Evolutionary conservation across 1,140 invertebrate genomes (phyloP), one percentile per base, ranked within the genome.

Genomic region (Aphelenchoides avenae): DNA sequence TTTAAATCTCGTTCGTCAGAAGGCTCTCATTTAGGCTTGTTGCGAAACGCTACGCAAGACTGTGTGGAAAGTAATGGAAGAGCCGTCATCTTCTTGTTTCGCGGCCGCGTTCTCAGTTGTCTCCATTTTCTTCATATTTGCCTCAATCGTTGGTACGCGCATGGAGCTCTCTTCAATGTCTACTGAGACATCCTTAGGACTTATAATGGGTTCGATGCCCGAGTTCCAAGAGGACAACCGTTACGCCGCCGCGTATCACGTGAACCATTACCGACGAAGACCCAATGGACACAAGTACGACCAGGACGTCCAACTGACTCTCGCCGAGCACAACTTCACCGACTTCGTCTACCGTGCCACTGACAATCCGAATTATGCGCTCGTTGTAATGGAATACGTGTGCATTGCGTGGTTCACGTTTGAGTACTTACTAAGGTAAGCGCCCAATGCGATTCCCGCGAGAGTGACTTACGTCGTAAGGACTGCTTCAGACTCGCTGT

Each of bases 351-450:
- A 75, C 46, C 60, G 63, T 33, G 64, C 72, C 13, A 75, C 72
- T 7, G 72, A 75, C 47, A 61, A 70, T 43, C 72, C 72, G 22
- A 46, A 61, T 13, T 26, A 37, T 5, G 46, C 48, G 30, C 57
- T 75, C 2, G 50, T 75, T 5, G 26, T 65, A 30, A 44, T 75
- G 9, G 72, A 75, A 47, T 68, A 75, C 37, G 58, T 80, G 27
- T 82, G 81, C 70, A 82, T 80, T 20, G 61, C 65, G 5, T 82
- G 81, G 79, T 82, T 82, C 63, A 80, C 79, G 1, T 46, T 80
- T 13, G 80, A 82, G 64, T 77, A 79, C 9, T 29, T 79, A 18
- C 42, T 79, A 5, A 72, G 80, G n/a, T 68, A 78, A 18, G 7
- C 1, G 34, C 20, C 51, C 9, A 52, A 20, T 33, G n/a, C 22